phyloP scores from a whole-genome alignment of 92 coral and sea anemone genomes.

The Porites divaricata region DNA sequence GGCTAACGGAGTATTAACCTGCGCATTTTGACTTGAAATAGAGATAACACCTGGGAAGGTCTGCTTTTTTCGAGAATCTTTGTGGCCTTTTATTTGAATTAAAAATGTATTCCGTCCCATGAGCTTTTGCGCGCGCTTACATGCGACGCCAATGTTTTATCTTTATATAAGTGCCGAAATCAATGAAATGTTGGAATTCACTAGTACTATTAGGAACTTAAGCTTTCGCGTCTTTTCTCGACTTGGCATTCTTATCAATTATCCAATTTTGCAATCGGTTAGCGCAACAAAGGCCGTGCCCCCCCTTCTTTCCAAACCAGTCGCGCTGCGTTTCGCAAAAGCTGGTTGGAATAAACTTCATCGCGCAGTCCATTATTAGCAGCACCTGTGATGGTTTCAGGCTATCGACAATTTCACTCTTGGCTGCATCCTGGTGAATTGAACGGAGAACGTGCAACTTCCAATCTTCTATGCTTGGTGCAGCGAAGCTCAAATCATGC shows the following conservation, averaged over 20 bases:
- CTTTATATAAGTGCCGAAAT: not conserved
- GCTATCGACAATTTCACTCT: slow-evolving; percentile 2
- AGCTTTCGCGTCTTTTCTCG: slow-evolving; percentile 10
- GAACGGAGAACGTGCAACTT: slow-evolving; percentile 25
- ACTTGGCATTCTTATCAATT: slow-evolving; percentile 2
- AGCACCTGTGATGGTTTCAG: slow-evolving; percentile 17
- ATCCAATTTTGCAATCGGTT: slow-evolving; percentile 16
- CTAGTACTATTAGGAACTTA: not conserved
- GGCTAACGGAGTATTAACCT: not conserved
- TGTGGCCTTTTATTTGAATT: not conserved
- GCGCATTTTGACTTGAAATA: no score
- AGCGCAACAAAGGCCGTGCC: not conserved
- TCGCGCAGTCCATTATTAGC: slow-evolving; percentile 35
- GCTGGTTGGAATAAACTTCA: slow-evolving; percentile 9
- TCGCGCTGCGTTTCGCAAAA: slow-evolving; percentile 13
- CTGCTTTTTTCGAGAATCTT: not conserved
- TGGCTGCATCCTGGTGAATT: slow-evolving; percentile 38
- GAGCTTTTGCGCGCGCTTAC: slow-evolving; percentile 7
- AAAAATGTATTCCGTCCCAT: not conserved
- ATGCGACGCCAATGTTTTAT: not conserved
- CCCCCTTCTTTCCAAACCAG: slow-evolving; percentile 17
- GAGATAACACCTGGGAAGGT: not conserved
- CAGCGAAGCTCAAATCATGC: slow-evolving; percentile 11
- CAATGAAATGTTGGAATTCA: slow-evolving; percentile 8
- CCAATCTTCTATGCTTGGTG: slow-evolving; percentile 11